phyloP scores from a whole-genome alignment of 2,113 vertebrate genomes.

The Centrocercus urophasianus region DNA sequence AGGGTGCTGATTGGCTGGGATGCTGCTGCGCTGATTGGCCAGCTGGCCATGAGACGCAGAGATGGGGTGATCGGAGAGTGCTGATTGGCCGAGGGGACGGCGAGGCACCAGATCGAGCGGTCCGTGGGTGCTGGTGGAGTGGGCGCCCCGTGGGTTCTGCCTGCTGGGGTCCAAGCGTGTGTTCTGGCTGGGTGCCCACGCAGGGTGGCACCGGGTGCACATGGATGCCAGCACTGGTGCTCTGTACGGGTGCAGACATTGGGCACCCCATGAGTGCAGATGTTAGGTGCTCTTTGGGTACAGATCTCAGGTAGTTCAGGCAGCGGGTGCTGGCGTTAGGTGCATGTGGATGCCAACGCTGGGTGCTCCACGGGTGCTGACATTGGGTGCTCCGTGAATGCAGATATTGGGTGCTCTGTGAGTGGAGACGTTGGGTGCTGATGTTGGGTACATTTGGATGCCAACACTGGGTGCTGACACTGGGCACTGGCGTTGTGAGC shows the following conservation, averaged over 20 bases:
- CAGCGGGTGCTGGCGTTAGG: neutral
- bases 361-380: neutral
- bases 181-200: neutral
- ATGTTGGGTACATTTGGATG: too few species aligned
- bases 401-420: neutral
- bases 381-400: neutral
- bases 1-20: neutral
- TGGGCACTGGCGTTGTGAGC: too few species aligned
- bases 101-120: neutral
- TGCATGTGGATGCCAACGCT: neutral
- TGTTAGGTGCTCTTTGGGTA: too few species aligned
- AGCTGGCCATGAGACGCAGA: too few species aligned
- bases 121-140: neutral
- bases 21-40: neutral
- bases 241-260: too few species aligned
- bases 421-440: too few species aligned
- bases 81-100: neutral
- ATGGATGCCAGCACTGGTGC: too few species aligned
- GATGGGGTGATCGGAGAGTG: neutral
- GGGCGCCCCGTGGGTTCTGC: neutral
- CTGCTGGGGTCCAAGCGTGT: too few species aligned
- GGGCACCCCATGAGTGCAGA: too few species aligned
- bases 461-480: too few species aligned
- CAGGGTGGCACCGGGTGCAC: neutral
- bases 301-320: neutral